Percentiles rank a stretch among this genome's conserved stretches.
These are phyloP conservation scores for Gerris lacustris DNA, from an alignment of 2,888 invertebrate genomes.

Conservation along the genomic window DNA sequence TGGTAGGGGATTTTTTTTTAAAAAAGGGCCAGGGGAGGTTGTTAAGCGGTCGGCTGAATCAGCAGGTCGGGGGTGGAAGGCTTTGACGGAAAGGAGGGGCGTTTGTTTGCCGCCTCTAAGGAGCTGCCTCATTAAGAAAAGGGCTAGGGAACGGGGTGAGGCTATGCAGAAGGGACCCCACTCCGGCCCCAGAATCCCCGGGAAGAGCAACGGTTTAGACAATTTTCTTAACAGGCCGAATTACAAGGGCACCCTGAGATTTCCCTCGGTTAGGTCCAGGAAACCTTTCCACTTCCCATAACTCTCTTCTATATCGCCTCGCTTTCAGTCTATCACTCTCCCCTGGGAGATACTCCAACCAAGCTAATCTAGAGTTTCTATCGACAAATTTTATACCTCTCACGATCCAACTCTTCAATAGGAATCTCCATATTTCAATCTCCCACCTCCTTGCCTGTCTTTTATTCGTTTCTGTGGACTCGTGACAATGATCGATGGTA, in stretches of 20 bases:
- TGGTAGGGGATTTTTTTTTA: background rate
- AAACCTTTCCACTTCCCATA: background rate
- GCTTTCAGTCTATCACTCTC: no score
- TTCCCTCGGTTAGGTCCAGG: background rate
- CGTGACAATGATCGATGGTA: no score
- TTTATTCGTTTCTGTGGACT: no score
- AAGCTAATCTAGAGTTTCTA: no score
- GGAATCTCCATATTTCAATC: no score
- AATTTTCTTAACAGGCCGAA: conserved; percentile 5
- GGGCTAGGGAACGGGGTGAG: background rate
- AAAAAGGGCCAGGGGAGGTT: background rate
- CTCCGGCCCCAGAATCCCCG: background rate
- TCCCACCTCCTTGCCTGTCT: no score
- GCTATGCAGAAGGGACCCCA: background rate
- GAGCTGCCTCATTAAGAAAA: conserved; percentile 5
- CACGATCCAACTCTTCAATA: no score
- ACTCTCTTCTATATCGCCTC: background rate
- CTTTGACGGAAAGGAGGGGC: background rate
- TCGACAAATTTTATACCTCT: no score
- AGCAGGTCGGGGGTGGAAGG: background rate
- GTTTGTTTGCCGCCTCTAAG: background rate
- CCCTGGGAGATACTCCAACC: no score
- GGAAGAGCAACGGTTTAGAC: conserved; percentile 5
- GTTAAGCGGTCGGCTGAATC: conserved; percentile 3
- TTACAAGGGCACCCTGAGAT: background rate